Conservation (phyloP, 92 coral and sea anemone genomes). For the Porites cylindrica region DNA sequence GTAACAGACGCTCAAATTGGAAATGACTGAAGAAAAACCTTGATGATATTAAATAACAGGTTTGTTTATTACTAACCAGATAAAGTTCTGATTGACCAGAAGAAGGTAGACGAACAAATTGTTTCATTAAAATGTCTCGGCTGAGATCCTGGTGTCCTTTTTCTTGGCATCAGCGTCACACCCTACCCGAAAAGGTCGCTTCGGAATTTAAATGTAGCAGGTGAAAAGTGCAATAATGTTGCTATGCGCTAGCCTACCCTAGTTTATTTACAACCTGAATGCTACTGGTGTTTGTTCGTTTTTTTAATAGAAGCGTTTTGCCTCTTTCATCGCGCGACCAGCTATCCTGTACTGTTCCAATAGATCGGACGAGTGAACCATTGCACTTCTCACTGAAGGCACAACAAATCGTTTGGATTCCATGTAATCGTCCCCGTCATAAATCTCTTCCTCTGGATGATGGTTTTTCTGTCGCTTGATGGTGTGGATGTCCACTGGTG, state of each 20-base stretch:
- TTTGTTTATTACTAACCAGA: too few species aligned
- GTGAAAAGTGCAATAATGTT: not conserved
- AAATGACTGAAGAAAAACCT: too few species aligned
- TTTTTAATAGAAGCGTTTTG: not conserved
- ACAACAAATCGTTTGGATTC: slow-evolving; percentile 20
- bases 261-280: not conserved
- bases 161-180: too few species aligned
- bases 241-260: too few species aligned
- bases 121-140: too few species aligned
- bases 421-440: slow-evolving; percentile 14
- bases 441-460: not conserved
- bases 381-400: slow-evolving; percentile 19
- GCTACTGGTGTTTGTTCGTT: not conserved
- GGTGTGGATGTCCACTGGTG: slow-evolving; percentile 38
- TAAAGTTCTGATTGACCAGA: too few species aligned
- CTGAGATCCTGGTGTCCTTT: too few species aligned
- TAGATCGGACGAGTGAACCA: slow-evolving; percentile 16
- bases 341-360: slow-evolving; percentile 41
- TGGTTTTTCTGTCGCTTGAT: slow-evolving; percentile 35
- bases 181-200: not conserved
- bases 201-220: not conserved
- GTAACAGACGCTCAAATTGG: too few species aligned
- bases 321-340: slow-evolving; percentile 3
- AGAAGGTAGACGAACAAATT: too few species aligned
- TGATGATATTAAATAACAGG: too few species aligned